These are phyloP conservation scores for Pachyuromys duprasi DNA, from an alignment of 2,797 vertebrate species.

Conservation along the genomic window DNA sequence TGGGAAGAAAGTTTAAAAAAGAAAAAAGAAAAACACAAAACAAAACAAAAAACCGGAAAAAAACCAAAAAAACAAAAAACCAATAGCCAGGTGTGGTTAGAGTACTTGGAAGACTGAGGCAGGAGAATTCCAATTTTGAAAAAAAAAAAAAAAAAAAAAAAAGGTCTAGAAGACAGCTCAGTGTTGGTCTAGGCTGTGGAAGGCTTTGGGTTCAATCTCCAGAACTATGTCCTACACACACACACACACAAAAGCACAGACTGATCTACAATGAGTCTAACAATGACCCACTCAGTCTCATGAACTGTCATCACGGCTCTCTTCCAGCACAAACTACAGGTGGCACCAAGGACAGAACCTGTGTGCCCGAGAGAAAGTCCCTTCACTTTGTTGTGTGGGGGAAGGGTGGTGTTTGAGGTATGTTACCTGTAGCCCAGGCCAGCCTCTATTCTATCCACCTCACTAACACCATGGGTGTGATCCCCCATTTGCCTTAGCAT, in stretches of 20 bases:
- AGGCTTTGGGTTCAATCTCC: neutral
- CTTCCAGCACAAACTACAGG: neutral
- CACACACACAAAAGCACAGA: neutral
- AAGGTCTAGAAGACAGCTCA: neutral
- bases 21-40: neutral
- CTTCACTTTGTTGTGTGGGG: neutral
- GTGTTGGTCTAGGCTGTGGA: neutral
- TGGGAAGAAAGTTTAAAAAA: neutral
- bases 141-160: no score
- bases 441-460: no score
- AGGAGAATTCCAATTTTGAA: neutral
- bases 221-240: neutral
- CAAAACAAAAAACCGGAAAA: neutral
- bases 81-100: neutral
- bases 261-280: neutral
- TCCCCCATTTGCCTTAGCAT: neutral
- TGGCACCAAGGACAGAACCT: slow-evolving; percentile 22
- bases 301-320: neutral
- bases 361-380: neutral
- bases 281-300: neutral
- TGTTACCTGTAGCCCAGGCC: neutral
- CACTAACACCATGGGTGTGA: no score
- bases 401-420: no score
- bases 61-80: neutral
- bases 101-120: neutral